Conservation (phyloP, 2,113 vertebrate species). For the Seriola aureovittata region DNA sequence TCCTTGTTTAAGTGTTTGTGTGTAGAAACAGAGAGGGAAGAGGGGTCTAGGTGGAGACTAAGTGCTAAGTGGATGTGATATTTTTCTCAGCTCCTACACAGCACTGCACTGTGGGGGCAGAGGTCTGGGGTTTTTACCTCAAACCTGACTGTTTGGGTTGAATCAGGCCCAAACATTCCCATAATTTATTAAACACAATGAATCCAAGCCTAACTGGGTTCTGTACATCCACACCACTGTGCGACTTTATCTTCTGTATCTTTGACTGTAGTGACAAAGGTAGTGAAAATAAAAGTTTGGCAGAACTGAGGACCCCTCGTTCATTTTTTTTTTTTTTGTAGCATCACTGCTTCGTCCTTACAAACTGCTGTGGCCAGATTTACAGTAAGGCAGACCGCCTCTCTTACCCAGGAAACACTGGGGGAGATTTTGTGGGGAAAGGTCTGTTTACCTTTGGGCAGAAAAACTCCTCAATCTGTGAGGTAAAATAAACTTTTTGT, state of each 20-base stretch:
- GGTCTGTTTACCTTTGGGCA: conserved; percentile 75
- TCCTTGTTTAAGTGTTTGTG: conserved; percentile 23
- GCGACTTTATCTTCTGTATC: conserved; percentile 11
- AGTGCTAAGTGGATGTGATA: conserved; percentile 71
- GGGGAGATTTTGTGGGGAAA: conserved; percentile 59
- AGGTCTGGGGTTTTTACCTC: conserved; percentile 31
- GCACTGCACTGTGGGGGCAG: conserved; percentile 37
- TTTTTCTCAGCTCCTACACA: conserved; percentile 65
- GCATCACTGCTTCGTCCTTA: conserved; percentile 10
- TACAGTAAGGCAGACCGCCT: conserved; percentile 66
- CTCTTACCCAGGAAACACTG: conserved; percentile 51
- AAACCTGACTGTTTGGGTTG: conserved; percentile 21
- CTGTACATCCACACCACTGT: conserved; percentile 16
- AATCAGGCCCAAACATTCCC: conserved; percentile 26
- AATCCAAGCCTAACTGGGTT: conserved; percentile 17
- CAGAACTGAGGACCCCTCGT: background rate
- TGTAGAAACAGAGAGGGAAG: conserved; percentile 16
- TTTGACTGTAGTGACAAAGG: conserved; percentile 17
- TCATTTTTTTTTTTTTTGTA: conserved; percentile 10
- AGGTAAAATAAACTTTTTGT: conserved; percentile 73
- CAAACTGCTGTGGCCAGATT: conserved; percentile 61
- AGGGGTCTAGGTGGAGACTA: conserved; percentile 47
- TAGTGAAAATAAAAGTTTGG: conserved; percentile 20
- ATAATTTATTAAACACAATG: conserved; percentile 35
- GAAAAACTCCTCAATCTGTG: conserved; percentile 66